Conservation (phyloP, 2,113 vertebrate species). For the Zosterops hypoxanthus region DNA sequence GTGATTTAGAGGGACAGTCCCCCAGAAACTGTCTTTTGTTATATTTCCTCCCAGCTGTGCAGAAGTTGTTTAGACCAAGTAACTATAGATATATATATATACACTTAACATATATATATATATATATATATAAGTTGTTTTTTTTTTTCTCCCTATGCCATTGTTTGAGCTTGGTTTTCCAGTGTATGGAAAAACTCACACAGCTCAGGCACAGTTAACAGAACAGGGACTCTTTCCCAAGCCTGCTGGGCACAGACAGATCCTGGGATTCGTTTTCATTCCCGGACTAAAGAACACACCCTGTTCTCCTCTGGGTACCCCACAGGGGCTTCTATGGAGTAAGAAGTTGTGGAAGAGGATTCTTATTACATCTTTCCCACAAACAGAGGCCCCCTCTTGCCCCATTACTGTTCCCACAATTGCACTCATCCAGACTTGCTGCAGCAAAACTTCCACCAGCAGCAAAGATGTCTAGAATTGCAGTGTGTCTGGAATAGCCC, state of each 20-base stretch:
- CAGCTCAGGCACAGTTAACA: not conserved
- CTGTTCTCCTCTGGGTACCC: conserved; percentile 29
- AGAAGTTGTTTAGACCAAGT: not conserved
- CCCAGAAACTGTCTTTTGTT: not conserved
- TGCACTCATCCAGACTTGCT: not conserved
- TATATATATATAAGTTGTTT: too few relatives aligned
- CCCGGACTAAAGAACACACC: conserved; percentile 27
- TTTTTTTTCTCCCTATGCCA: not conserved
- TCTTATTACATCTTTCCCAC: conserved; percentile 51
- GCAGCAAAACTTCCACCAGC: conserved; percentile 6
- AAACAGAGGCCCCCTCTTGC: conserved; percentile 50
- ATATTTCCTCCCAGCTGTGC: not conserved
- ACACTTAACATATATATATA: not conserved
- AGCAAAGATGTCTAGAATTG: conserved; percentile 31
- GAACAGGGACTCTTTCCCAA: not conserved
- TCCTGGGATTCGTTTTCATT: conserved; percentile 23
- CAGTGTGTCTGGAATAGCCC: not conserved
- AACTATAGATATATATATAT: not conserved
- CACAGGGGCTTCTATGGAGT: conserved; percentile 42
- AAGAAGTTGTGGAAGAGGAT: conserved; percentile 55
- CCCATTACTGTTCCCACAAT: conserved; percentile 39
- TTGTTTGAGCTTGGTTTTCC: not conserved
- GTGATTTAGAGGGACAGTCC: not conserved
- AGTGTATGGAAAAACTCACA: not conserved
- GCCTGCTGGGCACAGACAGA: conserved; percentile 26